Evolutionary conservation across 2,113 vertebrate species (phyloP), one percentile per base, ranked within the genome.

Genomic region (Erythrocebus patas): DNA sequence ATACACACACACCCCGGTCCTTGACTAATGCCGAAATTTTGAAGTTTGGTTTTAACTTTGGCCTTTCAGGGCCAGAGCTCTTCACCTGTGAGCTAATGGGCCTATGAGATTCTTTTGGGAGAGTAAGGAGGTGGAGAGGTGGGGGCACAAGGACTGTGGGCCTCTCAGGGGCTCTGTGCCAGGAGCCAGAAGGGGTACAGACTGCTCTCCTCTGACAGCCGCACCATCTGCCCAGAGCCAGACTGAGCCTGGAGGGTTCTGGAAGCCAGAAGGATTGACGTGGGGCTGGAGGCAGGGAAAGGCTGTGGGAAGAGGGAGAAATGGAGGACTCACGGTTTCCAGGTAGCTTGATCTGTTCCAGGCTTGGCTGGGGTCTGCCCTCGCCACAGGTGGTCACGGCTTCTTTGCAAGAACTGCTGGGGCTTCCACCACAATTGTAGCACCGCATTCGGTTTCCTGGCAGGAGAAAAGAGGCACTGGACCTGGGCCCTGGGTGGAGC

Each of bases 241-340:
- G 72, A 55, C 40, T 14, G 57, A 66, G 27, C 40, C 80, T 59
- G 89, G 79, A 89, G 89, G 55, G 12, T 73, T 87, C 90, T 90
- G 90, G 82, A 91, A 75, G 70, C 68, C 91, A 61, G 80, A 81
- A 50, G 35, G 75, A 90, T 22, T 22, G 1, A 27, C 13, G 27
- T 20, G 23, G 50, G 55, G 38, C 68, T 32, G 30, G 70, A 85
- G 55, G 32, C 16, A 89, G 11, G 80, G 16, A 76, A 76, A 38
- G 35, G 35, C 25, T 73, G 48, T 10, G 9, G 43, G 25, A 23
- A 52, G 23, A 27, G 14, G 27, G 30, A 79, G 10, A 80, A 68
- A 59, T 38, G 59, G 38, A 93, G 86, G 25, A 97, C 97, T 97
- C 73, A 96, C 85, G 25, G 64, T 96, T 96, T 48, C n/a, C 93